phyloP scores from a whole-genome alignment of 1,140 invertebrate species.

The Lucilia sericata region DNA sequence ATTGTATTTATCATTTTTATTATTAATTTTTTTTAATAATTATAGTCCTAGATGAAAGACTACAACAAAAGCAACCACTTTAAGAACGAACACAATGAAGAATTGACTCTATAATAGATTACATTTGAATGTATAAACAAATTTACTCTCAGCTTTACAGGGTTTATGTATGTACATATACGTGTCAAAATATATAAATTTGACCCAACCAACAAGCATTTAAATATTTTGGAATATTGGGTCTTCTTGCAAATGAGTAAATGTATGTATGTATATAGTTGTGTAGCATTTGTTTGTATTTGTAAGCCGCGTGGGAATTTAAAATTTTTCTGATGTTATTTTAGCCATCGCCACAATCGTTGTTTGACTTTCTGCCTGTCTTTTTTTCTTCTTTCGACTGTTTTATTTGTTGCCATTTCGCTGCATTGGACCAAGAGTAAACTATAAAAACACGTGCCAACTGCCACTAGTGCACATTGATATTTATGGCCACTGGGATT shows the following conservation, averaged over 20 bases:
- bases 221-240: no score
- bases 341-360: background rate
- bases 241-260: no score
- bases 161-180: no score
- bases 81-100: no score
- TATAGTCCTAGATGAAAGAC: no score
- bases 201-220: no score
- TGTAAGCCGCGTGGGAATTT: conserved; percentile 8
- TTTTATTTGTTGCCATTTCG: background rate
- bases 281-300: background rate
- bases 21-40: no score
- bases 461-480: background rate
- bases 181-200: no score
- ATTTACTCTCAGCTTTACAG: no score
- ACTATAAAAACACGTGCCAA: conserved; percentile 13
- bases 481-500: conserved; percentile 1
- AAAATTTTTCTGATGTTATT: background rate
- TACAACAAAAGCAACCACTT: no score
- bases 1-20: background rate
- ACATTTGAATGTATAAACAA: no score
- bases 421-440: background rate
- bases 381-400: background rate
- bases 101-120: no score
- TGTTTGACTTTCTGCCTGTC: background rate
- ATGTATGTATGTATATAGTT: background rate